A percentile compares a stretch with the other conserved stretches of the same genome.
These are phyloP conservation scores for Heteromormyrus szaboi DNA, from an alignment of 2,797 vertebrate species.

Conservation along the genomic window DNA sequence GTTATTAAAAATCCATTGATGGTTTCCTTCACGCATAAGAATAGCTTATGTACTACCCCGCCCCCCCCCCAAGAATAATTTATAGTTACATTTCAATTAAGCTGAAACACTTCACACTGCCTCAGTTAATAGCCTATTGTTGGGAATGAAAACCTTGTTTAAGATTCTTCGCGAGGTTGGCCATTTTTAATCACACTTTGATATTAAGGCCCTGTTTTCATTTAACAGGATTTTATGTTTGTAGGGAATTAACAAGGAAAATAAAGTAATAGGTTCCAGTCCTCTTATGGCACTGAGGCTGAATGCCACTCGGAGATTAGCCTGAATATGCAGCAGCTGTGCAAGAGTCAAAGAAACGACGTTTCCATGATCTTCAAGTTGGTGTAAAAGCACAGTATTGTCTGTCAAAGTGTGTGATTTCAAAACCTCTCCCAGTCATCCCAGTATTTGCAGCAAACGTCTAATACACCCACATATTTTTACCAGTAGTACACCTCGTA, in stretches of 20 bases:
- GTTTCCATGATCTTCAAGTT: background rate
- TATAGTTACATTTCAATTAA: background rate
- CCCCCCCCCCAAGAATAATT: background rate
- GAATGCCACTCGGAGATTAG: background rate
- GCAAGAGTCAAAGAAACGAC: background rate
- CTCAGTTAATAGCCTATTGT: background rate
- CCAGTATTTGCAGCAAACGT: background rate
- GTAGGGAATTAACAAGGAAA: background rate
- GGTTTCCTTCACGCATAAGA: background rate
- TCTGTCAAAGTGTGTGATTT: background rate
- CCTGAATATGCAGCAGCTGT: background rate
- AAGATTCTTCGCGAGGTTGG: background rate
- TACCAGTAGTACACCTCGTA: background rate
- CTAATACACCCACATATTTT: background rate
- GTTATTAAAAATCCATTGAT: background rate
- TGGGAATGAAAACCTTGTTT: background rate
- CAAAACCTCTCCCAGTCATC: background rate
- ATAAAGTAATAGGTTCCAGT: background rate
- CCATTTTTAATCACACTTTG: background rate
- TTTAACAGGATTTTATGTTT: background rate
- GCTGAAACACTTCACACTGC: background rate
- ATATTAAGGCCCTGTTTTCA: background rate
- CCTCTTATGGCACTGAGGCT: background rate
- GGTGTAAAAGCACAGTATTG: background rate
- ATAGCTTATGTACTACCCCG: background rate